These are phyloP conservation scores for Oxyura jamaicensis DNA, from an alignment of 2,113 vertebrate genomes.

Conservation along the genomic window DNA sequence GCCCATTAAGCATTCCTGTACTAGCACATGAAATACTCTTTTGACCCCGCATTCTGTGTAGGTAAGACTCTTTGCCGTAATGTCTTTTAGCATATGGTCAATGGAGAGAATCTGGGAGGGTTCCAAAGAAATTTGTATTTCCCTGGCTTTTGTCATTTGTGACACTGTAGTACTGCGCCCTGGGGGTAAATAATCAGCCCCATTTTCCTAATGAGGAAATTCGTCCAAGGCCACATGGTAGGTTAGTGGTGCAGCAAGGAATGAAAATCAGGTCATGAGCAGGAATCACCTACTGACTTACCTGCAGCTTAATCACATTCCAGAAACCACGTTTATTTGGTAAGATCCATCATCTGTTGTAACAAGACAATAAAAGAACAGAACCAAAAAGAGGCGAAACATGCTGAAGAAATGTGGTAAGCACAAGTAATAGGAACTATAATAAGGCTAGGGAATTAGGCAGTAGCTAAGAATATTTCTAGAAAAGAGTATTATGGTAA, in stretches of 20 bases:
- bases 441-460: not conserved
- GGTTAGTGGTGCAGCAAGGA: slow-evolving; percentile 14
- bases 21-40: not conserved
- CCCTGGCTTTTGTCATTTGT: not conserved
- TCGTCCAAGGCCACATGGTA: slow-evolving; percentile 33
- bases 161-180: not conserved
- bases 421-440: not conserved
- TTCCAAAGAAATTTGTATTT: slow-evolving; percentile 47
- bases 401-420: not conserved
- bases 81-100: slow-evolving; percentile 36
- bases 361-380: not conserved
- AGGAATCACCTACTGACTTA: slow-evolving; percentile 8
- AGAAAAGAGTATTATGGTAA: slow-evolving; percentile 2
- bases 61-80: not conserved
- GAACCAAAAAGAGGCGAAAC: slow-evolving; percentile 4
- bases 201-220: slow-evolving; percentile 58
- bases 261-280: slow-evolving; percentile 19
- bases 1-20: not conserved
- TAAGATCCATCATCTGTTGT: not conserved
- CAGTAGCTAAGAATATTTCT: slow-evolving; percentile 9
- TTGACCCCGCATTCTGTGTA: not conserved
- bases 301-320: not conserved
- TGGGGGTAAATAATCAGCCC: slow-evolving; percentile 30
- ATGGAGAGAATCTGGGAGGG: slow-evolving; percentile 28
- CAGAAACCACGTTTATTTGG: not conserved